phyloP scores from a whole-genome alignment of 2,113 vertebrate species.

The Pterophyllum scalare region DNA sequence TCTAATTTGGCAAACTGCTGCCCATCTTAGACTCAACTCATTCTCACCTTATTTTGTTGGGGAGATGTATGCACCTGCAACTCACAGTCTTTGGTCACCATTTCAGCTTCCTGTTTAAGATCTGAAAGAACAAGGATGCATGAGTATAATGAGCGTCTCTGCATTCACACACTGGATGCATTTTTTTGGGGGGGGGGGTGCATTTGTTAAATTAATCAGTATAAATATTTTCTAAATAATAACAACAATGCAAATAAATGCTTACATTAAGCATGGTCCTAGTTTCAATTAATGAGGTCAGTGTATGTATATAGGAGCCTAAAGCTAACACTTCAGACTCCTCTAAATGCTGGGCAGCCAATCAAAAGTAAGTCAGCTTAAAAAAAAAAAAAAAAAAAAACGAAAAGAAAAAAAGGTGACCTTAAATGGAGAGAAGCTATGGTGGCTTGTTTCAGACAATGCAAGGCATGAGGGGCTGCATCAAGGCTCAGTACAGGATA shows the following conservation, averaged over 20 bases:
- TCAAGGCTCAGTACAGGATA: background rate
- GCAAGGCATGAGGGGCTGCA: background rate
- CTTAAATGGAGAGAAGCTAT: too few species aligned
- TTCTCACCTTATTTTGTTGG: conserved; percentile 19
- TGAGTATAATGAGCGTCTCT: background rate
- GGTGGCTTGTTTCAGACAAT: background rate
- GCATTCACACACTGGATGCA: background rate
- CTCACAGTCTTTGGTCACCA: background rate
- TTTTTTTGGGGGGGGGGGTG: too few species aligned
- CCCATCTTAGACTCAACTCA: background rate
- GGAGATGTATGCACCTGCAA: background rate
- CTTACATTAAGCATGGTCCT: background rate
- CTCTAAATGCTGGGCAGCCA: background rate
- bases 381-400: too few species aligned
- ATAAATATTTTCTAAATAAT: background rate
- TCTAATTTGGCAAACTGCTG: too few species aligned
- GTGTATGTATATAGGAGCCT: background rate
- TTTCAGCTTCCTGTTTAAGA: background rate
- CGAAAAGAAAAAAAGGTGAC: too few species aligned
- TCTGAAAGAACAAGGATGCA: conserved; percentile 1
- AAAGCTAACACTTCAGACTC: background rate
- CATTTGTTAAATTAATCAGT: background rate
- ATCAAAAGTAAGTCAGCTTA: too few species aligned
- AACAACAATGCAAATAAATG: background rate
- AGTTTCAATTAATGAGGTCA: background rate